Evolutionary conservation across 2,888 invertebrate species (phyloP).

Genomic region (Aradus depressus): DNA sequence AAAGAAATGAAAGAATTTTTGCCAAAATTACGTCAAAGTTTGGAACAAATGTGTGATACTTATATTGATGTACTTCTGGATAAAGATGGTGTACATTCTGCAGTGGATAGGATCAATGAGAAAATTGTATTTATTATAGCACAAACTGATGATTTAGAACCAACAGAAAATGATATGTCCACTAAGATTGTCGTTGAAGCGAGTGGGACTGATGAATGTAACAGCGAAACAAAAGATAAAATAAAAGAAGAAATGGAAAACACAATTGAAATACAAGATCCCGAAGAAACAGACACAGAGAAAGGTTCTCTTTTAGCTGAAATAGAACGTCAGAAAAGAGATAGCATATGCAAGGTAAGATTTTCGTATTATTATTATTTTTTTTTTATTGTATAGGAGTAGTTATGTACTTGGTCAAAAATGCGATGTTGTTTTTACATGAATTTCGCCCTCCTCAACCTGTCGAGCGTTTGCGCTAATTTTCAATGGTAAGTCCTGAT

Average conservation of each 20-base stretch:
- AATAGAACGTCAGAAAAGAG: slow-evolving; percentile 68
- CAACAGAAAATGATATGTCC: slow-evolving; percentile 35
- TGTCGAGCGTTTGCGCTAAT: too few species aligned
- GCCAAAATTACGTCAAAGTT: slow-evolving; percentile 37
- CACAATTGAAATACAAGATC: slow-evolving; percentile 15
- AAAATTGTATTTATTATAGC: slow-evolving; percentile 48
- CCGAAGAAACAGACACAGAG: slow-evolving; percentile 26
- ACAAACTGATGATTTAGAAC: slow-evolving; percentile 43
- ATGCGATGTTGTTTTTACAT: too few species aligned
- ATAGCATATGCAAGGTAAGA: slow-evolving; percentile 68
- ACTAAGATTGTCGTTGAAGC: slow-evolving; percentile 21
- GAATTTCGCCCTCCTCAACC: too few species aligned
- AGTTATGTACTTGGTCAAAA: too few species aligned
- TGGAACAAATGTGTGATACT: slow-evolving; percentile 41
- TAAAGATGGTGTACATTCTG: slow-evolving; percentile 40
- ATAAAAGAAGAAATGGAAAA: slow-evolving; percentile 25
- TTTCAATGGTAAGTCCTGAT: too few species aligned
- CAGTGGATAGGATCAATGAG: slow-evolving; percentile 40
- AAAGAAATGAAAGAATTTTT: slow-evolving; percentile 31
- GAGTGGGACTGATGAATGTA: slow-evolving; percentile 22
- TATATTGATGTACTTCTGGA: slow-evolving; percentile 43
- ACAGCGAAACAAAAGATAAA: slow-evolving; percentile 20
- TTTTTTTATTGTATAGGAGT: not conserved
- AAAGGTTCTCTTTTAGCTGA: slow-evolving; percentile 44
- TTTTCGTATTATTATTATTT: not conserved